Evolutionary conservation across 2,113 vertebrate genomes (phyloP), one percentile per base, ranked within the genome.

Genomic region (Malurus alboscapulatus): DNA sequence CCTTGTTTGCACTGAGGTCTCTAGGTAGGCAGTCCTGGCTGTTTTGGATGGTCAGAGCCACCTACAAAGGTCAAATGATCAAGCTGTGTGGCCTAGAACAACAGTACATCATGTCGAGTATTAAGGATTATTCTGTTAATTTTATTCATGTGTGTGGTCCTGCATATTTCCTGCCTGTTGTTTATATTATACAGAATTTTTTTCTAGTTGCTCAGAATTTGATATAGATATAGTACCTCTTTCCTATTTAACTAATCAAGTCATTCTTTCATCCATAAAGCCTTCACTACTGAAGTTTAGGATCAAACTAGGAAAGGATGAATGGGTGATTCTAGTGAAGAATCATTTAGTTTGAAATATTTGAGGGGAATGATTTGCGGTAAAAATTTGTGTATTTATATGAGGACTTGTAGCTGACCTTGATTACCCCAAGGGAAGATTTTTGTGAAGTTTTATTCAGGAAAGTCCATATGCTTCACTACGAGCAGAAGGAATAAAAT

Each of bases 81-180:
- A 62, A 78, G 50, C 15, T 95, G 74, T 92, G 92, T 95, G 90
- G 92, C 81, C 87, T 68, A 21, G 25, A 84, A 14, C n/a, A 87
- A 15, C 63, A 61, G 24, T 72, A 30, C 71, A 84, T 42, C 25
- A 29, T 29, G 17, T 5, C 75, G 15, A 81, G 53, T 67, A 75
- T 48, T 65, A 87, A 45, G 27, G 42, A 76, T 62, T 92, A 66
- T 42, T 74, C 66, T 32, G n/a, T 79, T 91, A 62, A 66, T 95
- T 94, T 92, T 66, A 61, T 91, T 94, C 24, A 5, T 44, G 75
- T 83, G 91, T 96, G 96, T 96, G 93, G 92, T 94, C 95, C 53
- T 80, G 63, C 34, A 83, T 94, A 86, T 92, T 94, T 94, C 72
- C 78, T 90, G 59, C 17, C 34, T 4, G 0, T 48, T 87, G 36